Base-by-base conservation (phyloP, 2,888 invertebrate genomes). In the Syritta pipiens region DNA sequence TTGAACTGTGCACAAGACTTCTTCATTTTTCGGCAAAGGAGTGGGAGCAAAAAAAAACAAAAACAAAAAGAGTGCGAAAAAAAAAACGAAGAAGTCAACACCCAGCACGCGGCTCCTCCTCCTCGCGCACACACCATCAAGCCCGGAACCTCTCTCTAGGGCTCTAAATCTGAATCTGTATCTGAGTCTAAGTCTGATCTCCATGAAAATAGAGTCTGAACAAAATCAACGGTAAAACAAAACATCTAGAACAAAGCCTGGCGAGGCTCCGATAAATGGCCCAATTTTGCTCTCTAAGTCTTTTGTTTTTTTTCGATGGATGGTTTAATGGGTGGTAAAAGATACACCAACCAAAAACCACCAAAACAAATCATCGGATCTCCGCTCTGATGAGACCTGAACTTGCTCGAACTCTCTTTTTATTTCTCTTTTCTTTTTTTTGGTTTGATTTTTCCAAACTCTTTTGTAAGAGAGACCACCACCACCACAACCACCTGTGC, bases 21-120 rank as follows among this genome's bases (percentile, higher is more conserved):
- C 19, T n/a, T n/a, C n/a, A n/a, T n/a, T n/a, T n/a, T n/a, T n/a
- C n/a, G n/a, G n/a, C n/a, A n/a, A 12, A 32, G 28, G 26, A 72
- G 77, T 77, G 77, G 77, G 71, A 60, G 60, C n/a, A n/a, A n/a
- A n/a, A n/a, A n/a, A n/a, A n/a, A n/a, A n/a, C n/a, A n/a, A n/a
- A n/a, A n/a, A n/a, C n/a, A n/a, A n/a, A n/a, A 53, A 28, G 55
- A 53, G 69, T 55, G 59, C 68, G 46, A 77, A 55, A 59, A 42
- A 14, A 6, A 4, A 17, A 20, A 6, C 67, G 63, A 59, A 49
- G 44, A 22, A 20, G 62, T 59, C 51, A 48, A 67, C 79, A 62
- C 62, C 74, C 72, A 35, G 46, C 55, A 53, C 35, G 46, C 17
- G 63, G 42, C 77, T 77, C 77, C 77, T 71, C 77, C 72, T 53